These are phyloP conservation scores for Pelecanus crispus DNA, from an alignment of 2,113 vertebrate genomes.

Conservation along the genomic window DNA sequence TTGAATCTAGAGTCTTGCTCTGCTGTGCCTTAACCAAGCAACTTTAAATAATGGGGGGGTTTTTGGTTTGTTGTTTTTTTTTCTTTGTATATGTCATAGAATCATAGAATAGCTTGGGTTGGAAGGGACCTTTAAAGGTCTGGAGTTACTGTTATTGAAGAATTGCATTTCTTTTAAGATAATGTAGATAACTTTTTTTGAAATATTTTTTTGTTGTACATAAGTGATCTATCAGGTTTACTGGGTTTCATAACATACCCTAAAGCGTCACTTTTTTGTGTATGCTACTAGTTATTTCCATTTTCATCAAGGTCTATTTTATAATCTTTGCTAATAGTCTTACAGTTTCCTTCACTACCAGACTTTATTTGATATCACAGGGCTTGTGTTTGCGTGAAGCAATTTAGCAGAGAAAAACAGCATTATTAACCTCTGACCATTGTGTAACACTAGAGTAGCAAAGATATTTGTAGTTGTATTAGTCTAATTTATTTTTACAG, in stretches of 20 bases:
- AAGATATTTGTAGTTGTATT: neutral
- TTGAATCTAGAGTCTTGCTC: neutral
- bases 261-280: neutral
- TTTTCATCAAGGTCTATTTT: neutral
- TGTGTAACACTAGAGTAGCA: neutral
- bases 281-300: neutral
- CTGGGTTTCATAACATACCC: neutral
- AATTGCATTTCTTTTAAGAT: neutral
- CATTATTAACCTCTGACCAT: slow-evolving; percentile 15
- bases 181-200: neutral
- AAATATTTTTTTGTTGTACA: neutral
- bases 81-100: neutral
- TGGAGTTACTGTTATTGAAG: neutral
- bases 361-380: neutral
- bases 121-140: neutral
- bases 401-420: neutral
- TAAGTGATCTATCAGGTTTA: neutral
- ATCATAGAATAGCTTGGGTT: neutral
- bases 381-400: neutral
- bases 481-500: neutral
- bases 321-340: neutral
- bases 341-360: neutral
- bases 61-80: too few species aligned
- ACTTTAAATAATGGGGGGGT: neutral
- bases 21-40: neutral